phyloP scores from a whole-genome alignment of 2,113 vertebrate species.

The Saimiri boliviensis region DNA sequence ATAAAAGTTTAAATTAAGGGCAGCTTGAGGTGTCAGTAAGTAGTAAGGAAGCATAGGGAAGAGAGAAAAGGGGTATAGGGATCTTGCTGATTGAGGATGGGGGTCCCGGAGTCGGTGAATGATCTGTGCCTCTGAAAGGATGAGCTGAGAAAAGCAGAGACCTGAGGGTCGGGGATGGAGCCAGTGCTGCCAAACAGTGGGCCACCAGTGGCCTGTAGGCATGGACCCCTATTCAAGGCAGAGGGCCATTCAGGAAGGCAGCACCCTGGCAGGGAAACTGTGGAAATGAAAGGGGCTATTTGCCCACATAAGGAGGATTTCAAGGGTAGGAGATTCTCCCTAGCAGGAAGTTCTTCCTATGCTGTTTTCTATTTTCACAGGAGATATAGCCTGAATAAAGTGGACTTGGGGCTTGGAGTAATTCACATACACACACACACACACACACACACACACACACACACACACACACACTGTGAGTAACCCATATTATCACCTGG shows the following conservation, averaged over 20 bases:
- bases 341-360: background rate
- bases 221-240: background rate
- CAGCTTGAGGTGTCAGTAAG: background rate
- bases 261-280: background rate
- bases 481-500: background rate
- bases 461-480: background rate
- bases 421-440: background rate
- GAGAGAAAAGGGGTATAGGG: background rate
- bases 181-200: background rate
- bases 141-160: background rate
- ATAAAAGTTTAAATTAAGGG: background rate
- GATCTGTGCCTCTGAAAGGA: background rate
- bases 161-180: background rate
- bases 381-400: background rate
- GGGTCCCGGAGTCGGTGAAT: background rate
- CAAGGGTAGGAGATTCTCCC: background rate
- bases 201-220: background rate
- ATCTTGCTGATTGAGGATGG: background rate
- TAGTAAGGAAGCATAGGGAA: background rate
- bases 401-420: background rate
- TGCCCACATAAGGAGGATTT: background rate
- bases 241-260: background rate
- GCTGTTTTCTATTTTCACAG: background rate
- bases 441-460: background rate
- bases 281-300: background rate